Percentiles rank a stretch among this genome's conserved stretches.
These are phyloP conservation scores for Rotaria magnacalcarata DNA, from an alignment of 2,888 invertebrate species.

Conservation along the genomic window DNA sequence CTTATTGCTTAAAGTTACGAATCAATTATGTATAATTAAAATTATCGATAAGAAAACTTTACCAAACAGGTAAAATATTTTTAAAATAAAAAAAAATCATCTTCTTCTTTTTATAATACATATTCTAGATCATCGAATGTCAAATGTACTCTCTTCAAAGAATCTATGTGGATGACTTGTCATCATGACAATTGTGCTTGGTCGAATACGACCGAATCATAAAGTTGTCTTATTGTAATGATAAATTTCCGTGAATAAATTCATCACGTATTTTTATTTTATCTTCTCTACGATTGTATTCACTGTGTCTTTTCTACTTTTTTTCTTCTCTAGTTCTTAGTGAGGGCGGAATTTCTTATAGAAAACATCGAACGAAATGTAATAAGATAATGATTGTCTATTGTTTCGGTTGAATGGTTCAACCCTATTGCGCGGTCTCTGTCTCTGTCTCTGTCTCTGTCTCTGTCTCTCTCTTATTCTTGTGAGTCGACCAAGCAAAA, in stretches of 20 bases:
- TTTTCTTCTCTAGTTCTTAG: too few species aligned
- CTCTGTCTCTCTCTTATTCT: not conserved
- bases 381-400: not conserved
- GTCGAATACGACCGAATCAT: not conserved
- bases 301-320: too few species aligned
- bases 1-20: not conserved
- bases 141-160: not conserved
- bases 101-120: not conserved
- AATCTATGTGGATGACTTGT: constrained; percentile 3
- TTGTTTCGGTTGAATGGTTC: not conserved
- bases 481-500: not conserved
- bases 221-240: too few species aligned
- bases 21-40: not conserved
- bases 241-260: too few species aligned
- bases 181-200: not conserved
- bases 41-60: not conserved
- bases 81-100: not conserved
- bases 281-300: too few species aligned
- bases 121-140: not conserved
- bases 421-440: not conserved
- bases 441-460: too few species aligned
- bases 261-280: too few species aligned
- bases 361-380: not conserved
- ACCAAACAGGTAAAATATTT: not conserved
- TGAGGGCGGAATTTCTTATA: too few species aligned